Evolutionary conservation across 2,797 vertebrate species (phyloP), one percentile per base, ranked within the genome.

Genomic region (Sebastes elongatus): DNA sequence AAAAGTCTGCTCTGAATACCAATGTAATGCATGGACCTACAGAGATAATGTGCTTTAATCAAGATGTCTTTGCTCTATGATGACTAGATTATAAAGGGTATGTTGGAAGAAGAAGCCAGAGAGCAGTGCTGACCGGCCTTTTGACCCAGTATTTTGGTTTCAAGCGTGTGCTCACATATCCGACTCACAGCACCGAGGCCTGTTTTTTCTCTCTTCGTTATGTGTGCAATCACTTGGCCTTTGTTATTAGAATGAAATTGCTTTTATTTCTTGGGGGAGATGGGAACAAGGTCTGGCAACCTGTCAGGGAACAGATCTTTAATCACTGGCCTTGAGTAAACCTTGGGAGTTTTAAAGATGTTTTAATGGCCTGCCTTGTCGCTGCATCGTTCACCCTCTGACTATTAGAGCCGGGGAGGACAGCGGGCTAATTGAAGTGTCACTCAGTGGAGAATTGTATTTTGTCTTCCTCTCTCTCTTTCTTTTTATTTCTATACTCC

Each of bases 351-450:
- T 89, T 76, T 88, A 89, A 91, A 92, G 84, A 88, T 86, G 88
- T 89, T 91, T 90, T 90, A 93, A 92, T 92, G 91, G 90, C 89
- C 85, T 88, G 80, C 75, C 82, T 84, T 86, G 73, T 86, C 84
- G 76, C 81, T 73, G 64, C 81, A 66, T 84, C 56, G 53, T 79
- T 86, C 73, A 66, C 89, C 74, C 74, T 82, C 79, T 79, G 74
- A 86, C 89, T 78, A 84, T 89, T 90, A 88, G 83, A 76, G 64
- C 76, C 42, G 55, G 57, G 66, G 79, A 77, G 74, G 85, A 86
- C 71, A 59, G 76, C 68, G 32, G 84, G 81, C 86, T 92, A 89
- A 92, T 93, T 93, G 88, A 93, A 94, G 89, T 91, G 90, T 91
- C 92, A 90, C 84, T 92, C 88, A 90, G 73, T 9, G 20, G 70